phyloP scores from a whole-genome alignment of 2,797 vertebrate genomes.

The Scleropages formosus region DNA sequence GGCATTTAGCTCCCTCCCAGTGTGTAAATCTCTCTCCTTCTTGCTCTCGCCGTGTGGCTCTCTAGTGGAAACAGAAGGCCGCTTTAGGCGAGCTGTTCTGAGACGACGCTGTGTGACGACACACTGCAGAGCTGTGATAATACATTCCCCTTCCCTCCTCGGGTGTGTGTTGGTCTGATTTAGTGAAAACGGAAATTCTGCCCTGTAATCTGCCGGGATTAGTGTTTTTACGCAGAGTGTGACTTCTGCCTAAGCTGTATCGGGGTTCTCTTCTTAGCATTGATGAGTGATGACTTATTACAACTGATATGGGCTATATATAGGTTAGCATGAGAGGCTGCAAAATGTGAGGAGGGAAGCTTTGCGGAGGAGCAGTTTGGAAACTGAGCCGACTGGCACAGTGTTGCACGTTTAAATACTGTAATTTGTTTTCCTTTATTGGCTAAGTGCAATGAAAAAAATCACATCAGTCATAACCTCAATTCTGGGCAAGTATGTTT shows the following conservation, averaged over 20 bases:
- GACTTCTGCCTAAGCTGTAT: background rate
- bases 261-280: background rate
- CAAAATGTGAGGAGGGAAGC: background rate
- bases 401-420: too few species aligned
- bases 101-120: slow-evolving; percentile 12
- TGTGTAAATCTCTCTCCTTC: background rate
- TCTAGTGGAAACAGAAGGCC: slow-evolving; percentile 8
- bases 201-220: slow-evolving; percentile 1
- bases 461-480: too few species aligned
- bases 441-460: too few species aligned
- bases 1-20: background rate
- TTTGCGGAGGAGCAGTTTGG: background rate
- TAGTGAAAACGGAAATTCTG: slow-evolving; percentile 16
- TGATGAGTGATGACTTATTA: background rate
- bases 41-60: background rate
- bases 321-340: background rate
- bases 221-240: slow-evolving; percentile 10
- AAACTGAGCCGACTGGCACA: background rate
- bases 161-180: slow-evolving; percentile 13
- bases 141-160: slow-evolving; percentile 19
- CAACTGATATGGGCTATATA: background rate
- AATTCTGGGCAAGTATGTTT: too few species aligned
- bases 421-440: too few species aligned
- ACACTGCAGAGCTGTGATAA: slow-evolving; percentile 25
- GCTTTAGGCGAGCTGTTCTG: slow-evolving; percentile 13